Conservation (phyloP, 1,140 invertebrate genomes). For the Scaptomyza montana region DNA sequence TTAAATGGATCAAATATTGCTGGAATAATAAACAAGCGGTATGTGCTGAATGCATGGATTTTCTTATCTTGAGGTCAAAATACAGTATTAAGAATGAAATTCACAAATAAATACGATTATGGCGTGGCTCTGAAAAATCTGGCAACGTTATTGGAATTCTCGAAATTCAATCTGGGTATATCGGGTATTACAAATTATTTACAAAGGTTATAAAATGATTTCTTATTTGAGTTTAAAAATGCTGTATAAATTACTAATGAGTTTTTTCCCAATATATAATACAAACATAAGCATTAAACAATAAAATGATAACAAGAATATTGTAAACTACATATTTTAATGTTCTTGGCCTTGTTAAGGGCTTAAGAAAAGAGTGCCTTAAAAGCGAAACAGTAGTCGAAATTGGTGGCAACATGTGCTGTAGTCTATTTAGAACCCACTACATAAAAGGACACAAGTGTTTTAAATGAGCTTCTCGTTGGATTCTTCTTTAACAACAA, state of each 20-base stretch:
- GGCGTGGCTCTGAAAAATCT: no score
- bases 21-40: no score
- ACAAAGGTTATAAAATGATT: no score
- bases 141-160: no score
- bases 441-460: conserved; percentile 65
- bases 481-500: conserved; percentile 13
- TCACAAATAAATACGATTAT: no score
- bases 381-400: conserved; percentile 12
- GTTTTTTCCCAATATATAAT: background rate
- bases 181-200: no score
- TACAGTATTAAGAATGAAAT: no score
- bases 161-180: no score
- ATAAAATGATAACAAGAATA: background rate
- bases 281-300: background rate
- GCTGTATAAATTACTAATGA: background rate
- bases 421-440: conserved; percentile 25
- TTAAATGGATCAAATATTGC: no score
- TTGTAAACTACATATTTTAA: background rate
- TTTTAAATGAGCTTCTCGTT: conserved; percentile 60
- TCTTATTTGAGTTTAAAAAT: background rate
- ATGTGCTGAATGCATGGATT: no score
- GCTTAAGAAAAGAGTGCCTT: background rate
- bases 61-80: no score
- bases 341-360: background rate
- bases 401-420: conserved; percentile 23